Percentiles rank a stretch among this genome's conserved stretches.
Evolutionary conservation across 2,797 vertebrate species (phyloP).

Genomic region (Argentina silus): DNA sequence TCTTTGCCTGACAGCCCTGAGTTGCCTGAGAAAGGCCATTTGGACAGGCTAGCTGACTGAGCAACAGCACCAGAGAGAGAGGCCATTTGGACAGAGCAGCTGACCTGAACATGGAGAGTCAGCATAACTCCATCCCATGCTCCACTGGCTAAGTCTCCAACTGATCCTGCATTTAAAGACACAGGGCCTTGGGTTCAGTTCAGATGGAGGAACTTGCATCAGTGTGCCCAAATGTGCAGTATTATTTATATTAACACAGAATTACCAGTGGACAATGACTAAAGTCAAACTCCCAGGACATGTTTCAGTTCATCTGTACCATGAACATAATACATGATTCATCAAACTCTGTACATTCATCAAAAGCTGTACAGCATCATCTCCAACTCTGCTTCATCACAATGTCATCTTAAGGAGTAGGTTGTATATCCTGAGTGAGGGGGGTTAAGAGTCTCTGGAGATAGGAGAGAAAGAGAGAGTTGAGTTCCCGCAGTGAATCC

Average conservation of each 20-base stretch:
- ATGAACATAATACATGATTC: background rate
- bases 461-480: constrained; percentile 29
- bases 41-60: constrained; percentile 35
- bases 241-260: no score
- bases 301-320: background rate
- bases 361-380: background rate
- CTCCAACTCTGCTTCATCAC: background rate
- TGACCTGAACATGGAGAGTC: constrained; percentile 58
- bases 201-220: background rate
- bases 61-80: constrained; percentile 31
- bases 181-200: background rate
- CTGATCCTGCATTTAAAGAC: constrained; percentile 27
- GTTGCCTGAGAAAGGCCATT: constrained; percentile 36
- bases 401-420: background rate
- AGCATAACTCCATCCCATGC: constrained; percentile 46
- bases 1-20: constrained; percentile 29
- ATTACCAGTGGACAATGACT: no score
- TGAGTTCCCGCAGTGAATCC: constrained; percentile 1
- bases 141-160: constrained; percentile 27
- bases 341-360: background rate
- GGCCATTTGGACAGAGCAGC: constrained; percentile 50
- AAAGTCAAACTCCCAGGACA: no score
- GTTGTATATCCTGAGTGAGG: constrained; percentile 38
- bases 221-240: no score
- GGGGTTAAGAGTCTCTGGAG: constrained; percentile 42